Evolutionary conservation across 1,140 invertebrate genomes (phyloP).

Genomic region (Drosophila jambulina): DNA sequence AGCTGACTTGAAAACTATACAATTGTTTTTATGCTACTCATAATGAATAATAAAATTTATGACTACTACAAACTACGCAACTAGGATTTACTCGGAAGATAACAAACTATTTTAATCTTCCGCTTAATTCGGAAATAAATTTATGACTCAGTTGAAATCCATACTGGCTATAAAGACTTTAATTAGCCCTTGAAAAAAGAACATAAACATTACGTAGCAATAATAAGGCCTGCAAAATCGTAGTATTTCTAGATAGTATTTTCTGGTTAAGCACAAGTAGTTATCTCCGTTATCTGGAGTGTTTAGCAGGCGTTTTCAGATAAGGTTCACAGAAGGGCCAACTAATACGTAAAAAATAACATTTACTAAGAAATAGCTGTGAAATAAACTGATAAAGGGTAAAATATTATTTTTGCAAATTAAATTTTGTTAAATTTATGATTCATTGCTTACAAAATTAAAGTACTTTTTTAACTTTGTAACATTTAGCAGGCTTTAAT

Average conservation of each 20-base stretch:
- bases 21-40: not conserved
- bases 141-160: conserved; percentile 34
- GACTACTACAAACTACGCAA: not conserved
- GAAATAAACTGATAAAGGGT: not conserved
- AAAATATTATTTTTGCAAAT: not conserved
- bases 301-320: conserved; percentile 4
- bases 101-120: conserved; percentile 16
- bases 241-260: conserved; percentile 8
- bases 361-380: not conserved
- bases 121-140: conserved; percentile 11
- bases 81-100: not conserved
- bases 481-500: not conserved
- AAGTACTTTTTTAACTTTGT: not conserved
- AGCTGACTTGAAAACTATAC: not conserved
- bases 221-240: conserved; percentile 7
- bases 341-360: not conserved
- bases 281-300: conserved; percentile 32
- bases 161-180: conserved; percentile 11
- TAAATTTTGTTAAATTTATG: not conserved
- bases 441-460: not conserved
- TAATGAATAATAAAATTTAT: not conserved
- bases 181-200: conserved; percentile 5
- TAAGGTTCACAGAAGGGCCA: not conserved
- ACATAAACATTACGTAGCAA: conserved; percentile 25
- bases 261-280: not conserved